Evolutionary conservation across 2,888 invertebrate genomes (phyloP), one percentile per base, ranked within the genome.

Genomic region (Nomada ferruginata): DNA sequence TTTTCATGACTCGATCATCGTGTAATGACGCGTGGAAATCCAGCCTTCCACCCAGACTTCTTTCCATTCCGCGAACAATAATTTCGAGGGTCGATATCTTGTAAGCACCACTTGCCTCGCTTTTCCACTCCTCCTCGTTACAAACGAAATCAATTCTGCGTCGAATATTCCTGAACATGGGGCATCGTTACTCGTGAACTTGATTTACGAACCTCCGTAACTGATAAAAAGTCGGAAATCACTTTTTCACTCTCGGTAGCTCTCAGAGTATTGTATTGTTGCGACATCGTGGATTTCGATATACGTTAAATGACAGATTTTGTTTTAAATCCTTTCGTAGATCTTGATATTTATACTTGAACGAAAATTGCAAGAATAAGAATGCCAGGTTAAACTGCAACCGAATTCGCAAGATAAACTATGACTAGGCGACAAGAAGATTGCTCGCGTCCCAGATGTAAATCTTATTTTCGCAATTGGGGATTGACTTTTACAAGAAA

Each of bases 1-100:
- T 92, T 92, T 91, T 91, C 92, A 92, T 91, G 92, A 92, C 91
- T 92, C 91, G 91, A 90, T 92, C 91, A 89, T 86, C 88, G 90
- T 90, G 91, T 92, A 93, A 93, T 92, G 92, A 92, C 91, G 92
- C 93, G 92, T 92, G 89, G 90, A 91, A 91, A 91, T 89, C 87
- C 87, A 63, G 82, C 86, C 11, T 36, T 36, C 36, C 50, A 2
- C 60, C 69, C 65, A 65, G 52, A 47, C 50, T 70, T 76, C 71
- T 66, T 83, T 63, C 73, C 74, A 29, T 76, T 76, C 72, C 68
- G 70, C 71, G 81, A 70, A 84, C 87, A 85, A 89, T 88, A 84
- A 84, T 87, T 87, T 82, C 78, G 74, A 79, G 81, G 83, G 84
- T 69, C 75, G 81, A 83, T 83, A 76, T 85, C 82, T 84, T 77